Conservation (phyloP, 92 coral and sea anemone genomes). For the Phenganax stokvisi region DNA sequence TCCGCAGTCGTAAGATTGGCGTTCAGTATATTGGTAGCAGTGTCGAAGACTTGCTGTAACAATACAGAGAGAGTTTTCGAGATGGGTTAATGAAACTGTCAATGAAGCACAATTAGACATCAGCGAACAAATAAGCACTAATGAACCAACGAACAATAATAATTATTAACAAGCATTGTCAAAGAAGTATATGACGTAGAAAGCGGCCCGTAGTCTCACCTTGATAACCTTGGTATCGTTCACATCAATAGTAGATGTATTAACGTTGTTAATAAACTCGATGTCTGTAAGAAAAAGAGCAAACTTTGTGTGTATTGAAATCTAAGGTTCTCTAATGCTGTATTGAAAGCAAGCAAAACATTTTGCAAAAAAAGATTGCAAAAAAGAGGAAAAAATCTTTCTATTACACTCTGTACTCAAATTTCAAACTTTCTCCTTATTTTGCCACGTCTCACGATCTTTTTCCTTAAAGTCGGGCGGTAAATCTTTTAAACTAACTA, state of each 20-base stretch:
- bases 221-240: conserved; percentile 2
- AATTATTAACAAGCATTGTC: neutral
- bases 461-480: no score
- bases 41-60: conserved; percentile 3
- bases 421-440: no score
- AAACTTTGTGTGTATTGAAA: neutral
- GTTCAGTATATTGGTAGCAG: conserved; percentile 14
- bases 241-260: conserved; percentile 6
- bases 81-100: neutral
- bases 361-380: no score
- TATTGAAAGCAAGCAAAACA: no score
- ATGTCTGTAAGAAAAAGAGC: neutral
- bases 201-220: neutral
- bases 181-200: neutral
- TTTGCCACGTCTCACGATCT: no score
- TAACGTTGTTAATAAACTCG: conserved; percentile 12
- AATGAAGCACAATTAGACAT: neutral
- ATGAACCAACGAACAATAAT: no score
- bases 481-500: neutral
- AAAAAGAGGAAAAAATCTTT: no score
- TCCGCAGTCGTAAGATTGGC: neutral
- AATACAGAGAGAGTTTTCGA: neutral
- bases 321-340: neutral
- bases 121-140: neutral
- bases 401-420: no score